These are phyloP conservation scores for Kryptopterus vitreolus DNA, from an alignment of 2,797 vertebrate genomes.

Conservation along the genomic window DNA sequence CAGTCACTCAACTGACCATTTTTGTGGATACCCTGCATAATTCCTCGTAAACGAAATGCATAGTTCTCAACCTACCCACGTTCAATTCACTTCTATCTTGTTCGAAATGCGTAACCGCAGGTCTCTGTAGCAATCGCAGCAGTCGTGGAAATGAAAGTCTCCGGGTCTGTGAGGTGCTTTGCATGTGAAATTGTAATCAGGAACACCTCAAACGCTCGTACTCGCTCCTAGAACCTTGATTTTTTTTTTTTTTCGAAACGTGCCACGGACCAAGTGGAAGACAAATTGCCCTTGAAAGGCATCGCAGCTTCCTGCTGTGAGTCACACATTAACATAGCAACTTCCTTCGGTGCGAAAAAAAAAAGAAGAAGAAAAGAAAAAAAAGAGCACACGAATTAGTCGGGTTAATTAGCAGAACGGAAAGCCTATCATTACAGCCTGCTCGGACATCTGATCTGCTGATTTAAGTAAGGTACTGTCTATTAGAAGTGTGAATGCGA, in stretches of 20 bases:
- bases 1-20: not conserved
- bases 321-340: conserved; percentile 42
- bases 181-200: conserved; percentile 33
- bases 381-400: conserved; percentile 30
- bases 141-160: not conserved
- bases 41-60: not conserved
- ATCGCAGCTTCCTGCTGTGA: conserved; percentile 27
- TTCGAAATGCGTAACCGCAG: not conserved
- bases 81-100: not conserved
- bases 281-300: conserved; percentile 25
- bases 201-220: conserved; percentile 23
- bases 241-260: too few species aligned
- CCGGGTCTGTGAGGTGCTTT: conserved; percentile 10
- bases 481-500: not conserved
- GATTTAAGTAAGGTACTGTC: conserved; percentile 36
- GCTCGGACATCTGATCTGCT: conserved; percentile 21
- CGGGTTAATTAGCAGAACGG: conserved; percentile 38
- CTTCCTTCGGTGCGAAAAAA: conserved; percentile 36
- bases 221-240: conserved; percentile 27
- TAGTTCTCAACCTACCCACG: not conserved
- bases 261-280: conserved; percentile 25
- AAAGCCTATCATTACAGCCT: conserved; percentile 39
- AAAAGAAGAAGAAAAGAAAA: too few species aligned
- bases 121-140: not conserved
- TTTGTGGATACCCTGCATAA: not conserved